A percentile compares a stretch with the other conserved stretches of the same genome.
Conservation (phyloP, 2,113 vertebrate genomes). For the Forbesichthys papilliferus region DNA sequence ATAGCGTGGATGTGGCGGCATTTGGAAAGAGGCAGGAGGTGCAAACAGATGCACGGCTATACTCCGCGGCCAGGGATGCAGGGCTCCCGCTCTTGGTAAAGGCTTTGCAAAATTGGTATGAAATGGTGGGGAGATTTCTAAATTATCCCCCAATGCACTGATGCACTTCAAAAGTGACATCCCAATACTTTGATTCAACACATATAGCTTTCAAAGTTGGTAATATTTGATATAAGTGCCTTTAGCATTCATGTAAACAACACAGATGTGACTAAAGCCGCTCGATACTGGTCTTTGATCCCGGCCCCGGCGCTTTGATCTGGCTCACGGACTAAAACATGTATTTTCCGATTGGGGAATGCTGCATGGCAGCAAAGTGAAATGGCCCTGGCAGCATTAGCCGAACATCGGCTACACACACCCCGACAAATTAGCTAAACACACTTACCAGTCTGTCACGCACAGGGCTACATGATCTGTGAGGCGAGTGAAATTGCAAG, state of each 20-base stretch:
- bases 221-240: constrained; percentile 80
- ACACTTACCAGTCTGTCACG: constrained; percentile 64
- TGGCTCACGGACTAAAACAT: constrained; percentile 74
- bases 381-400: constrained; percentile 74
- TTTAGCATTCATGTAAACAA: constrained; percentile 84
- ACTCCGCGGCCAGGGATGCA: constrained; percentile 26
- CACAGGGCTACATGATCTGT: constrained; percentile 46
- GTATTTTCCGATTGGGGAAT: constrained; percentile 72
- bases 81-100: constrained; percentile 66
- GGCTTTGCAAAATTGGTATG: constrained; percentile 74
- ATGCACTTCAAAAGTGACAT: constrained; percentile 82
- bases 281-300: constrained; percentile 77
- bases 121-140: constrained; percentile 70
- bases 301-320: constrained; percentile 76
- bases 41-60: constrained; percentile 46
- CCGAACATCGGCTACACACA: constrained; percentile 66
- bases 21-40: constrained; percentile 25
- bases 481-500: constrained; percentile 52
- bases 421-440: constrained; percentile 74
- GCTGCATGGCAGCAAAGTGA: constrained; percentile 53
- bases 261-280: constrained; percentile 78
- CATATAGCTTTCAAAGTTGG: constrained; percentile 78
- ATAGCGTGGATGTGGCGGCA: constrained; percentile 36
- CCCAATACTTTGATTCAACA: constrained; percentile 79
- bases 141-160: constrained; percentile 73